Conservation (phyloP, 2,888 invertebrate genomes). For the Cheilosia vernalis region DNA sequence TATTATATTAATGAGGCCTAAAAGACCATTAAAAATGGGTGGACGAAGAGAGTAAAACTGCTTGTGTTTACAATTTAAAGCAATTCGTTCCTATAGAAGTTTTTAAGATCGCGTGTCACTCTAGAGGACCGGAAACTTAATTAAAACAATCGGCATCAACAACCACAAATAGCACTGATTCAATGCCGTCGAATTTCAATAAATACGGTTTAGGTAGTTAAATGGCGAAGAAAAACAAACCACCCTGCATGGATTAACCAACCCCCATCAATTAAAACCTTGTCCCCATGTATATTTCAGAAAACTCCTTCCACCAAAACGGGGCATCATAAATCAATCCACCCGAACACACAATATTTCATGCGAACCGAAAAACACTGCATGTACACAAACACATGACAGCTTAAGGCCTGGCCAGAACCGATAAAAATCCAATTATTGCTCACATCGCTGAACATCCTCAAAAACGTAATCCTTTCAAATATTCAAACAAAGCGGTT, state of each 20-base stretch:
- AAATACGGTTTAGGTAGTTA: too few relatives aligned
- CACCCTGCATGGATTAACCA: neutral
- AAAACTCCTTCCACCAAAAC: neutral
- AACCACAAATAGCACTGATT: too few relatives aligned
- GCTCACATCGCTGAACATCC: slow-evolving; percentile 14
- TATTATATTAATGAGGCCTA: too few relatives aligned
- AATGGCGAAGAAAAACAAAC: neutral
- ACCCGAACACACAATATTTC: neutral
- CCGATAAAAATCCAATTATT: slow-evolving; percentile 5
- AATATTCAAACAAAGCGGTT: neutral
- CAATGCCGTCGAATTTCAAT: too few relatives aligned
- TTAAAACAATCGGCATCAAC: too few relatives aligned
- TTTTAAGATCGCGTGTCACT: too few relatives aligned
- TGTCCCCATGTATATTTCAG: neutral
- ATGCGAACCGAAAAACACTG: neutral
- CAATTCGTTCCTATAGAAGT: too few relatives aligned
- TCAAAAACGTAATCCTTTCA: neutral
- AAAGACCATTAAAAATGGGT: too few relatives aligned
- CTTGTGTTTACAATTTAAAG: too few relatives aligned
- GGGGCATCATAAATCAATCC: neutral
- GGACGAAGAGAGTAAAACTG: too few relatives aligned
- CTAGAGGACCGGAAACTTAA: too few relatives aligned
- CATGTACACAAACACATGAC: neutral
- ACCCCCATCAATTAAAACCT: neutral
- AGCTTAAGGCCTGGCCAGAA: neutral